Base-by-base conservation (phyloP, 92 coral and sea anemone genomes). In the Scolanthus callimorphus region DNA sequence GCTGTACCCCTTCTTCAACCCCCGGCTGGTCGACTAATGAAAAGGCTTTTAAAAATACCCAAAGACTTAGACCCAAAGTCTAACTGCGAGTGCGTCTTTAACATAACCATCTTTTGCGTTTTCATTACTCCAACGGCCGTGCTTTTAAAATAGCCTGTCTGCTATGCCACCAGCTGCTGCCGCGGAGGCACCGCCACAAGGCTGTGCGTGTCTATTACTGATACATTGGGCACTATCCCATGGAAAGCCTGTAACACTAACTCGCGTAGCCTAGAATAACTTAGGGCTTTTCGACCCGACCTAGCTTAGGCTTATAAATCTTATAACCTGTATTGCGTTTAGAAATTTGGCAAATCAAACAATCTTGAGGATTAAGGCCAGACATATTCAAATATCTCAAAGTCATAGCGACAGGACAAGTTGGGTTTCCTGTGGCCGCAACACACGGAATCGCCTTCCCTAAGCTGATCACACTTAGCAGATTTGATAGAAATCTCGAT, bases 371-470 rank as follows among this genome's bases (percentile, higher is more conserved):
- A 21, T 26, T 29, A n/a, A 52, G 29, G 4, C 26, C 26, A 3
- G 59, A 27, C 31, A 52, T 27, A 21, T 52, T 52, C n/a, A 52
- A 52, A 21, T 8, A 52, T 52, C 59, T 52, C 1, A 31, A 22
- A 52, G 26, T 23, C 28, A 52, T 52, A 29, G 59, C 28, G 4
- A 52, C 59, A 21, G 59, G 41, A 34, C 41, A 34, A 34, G 41
- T 34, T 6, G 41, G 15, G 8, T 34, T 34, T 15, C 15, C 8
- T 34, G 41, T 6, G 15, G 41, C 59, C 31, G 59, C 59, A 52
- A 52, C 21, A 20, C 2, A 52, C 59, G 29, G 11, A 2, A 22
- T 52, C 26, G 1, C 31, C 59, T 17, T 52, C 59, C 1, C 31
- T 26, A 2, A 52, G 27, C 15, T 34, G 41, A 34, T 34, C 41